Conservation (phyloP, 2,113 vertebrate genomes). For the Monopterus albus region DNA sequence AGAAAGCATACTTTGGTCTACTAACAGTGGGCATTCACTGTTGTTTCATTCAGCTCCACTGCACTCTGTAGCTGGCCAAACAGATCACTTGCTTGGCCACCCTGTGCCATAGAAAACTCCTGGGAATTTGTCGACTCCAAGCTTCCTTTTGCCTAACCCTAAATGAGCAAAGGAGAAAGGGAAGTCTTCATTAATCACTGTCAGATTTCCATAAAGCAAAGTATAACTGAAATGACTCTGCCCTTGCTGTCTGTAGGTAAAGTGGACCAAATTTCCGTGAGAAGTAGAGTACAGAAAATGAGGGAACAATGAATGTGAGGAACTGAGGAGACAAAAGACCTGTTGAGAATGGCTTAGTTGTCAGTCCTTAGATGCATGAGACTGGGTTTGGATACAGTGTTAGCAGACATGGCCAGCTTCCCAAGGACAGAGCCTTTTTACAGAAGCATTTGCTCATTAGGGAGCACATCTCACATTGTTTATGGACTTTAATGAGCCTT, state of each 20-base stretch:
- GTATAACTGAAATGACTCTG: conserved; percentile 29
- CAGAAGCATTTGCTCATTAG: conserved; percentile 79
- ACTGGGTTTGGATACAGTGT: conserved; percentile 46
- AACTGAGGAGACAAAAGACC: conserved; percentile 48
- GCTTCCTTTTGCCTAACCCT: conserved; percentile 40
- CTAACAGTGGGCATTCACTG: conserved; percentile 34
- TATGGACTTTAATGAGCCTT: conserved; percentile 81
- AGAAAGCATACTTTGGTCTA: conserved; percentile 25
- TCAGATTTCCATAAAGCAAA: conserved; percentile 44
- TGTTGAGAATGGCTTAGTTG: conserved; percentile 69
- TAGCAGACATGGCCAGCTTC: conserved; percentile 72
- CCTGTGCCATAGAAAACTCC: conserved; percentile 58
- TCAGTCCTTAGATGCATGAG: conserved; percentile 55
- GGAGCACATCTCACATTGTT: conserved; percentile 77
- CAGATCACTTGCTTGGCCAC: conserved; percentile 55
- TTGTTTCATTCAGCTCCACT: conserved; percentile 51
- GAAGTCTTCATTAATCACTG: conserved; percentile 60
- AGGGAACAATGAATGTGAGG: conserved; percentile 52
- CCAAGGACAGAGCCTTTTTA: conserved; percentile 76
- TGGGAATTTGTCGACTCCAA: conserved; percentile 43
- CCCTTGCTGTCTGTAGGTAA: background rate
- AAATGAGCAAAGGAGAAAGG: conserved; percentile 10
- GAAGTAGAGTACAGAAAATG: conserved; percentile 58
- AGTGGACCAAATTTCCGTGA: conserved; percentile 50
- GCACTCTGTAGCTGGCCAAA: conserved; percentile 33